Conservation (phyloP, 2,888 invertebrate genomes). For the Griposia aprilina region DNA sequence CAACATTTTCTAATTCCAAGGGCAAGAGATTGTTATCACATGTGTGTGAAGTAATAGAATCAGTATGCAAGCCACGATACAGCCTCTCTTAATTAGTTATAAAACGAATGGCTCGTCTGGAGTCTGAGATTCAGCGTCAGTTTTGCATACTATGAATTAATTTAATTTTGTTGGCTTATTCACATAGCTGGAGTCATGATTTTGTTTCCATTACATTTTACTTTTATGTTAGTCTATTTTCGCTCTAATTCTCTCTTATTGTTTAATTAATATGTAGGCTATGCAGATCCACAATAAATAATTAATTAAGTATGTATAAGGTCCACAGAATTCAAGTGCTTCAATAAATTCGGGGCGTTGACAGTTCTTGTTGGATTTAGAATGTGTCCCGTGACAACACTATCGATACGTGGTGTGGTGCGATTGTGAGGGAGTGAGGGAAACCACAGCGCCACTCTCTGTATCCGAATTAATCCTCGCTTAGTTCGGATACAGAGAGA, state of each 20-base stretch:
- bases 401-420: not conserved
- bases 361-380: conserved; percentile 15
- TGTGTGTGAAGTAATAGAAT: conserved; percentile 36
- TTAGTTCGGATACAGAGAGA: conserved; percentile 12
- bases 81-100: conserved; percentile 53
- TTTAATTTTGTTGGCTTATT: conserved; percentile 41
- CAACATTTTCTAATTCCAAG: conserved; percentile 28
- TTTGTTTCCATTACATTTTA: conserved; percentile 28
- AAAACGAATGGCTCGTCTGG: conserved; percentile 48
- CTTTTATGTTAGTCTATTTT: not conserved
- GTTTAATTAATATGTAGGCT: not conserved
- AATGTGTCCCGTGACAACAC: not conserved
- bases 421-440: conserved; percentile 12
- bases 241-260: not conserved
- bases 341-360: not conserved
- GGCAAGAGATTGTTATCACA: conserved; percentile 35
- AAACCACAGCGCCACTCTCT: conserved; percentile 24
- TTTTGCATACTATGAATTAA: conserved; percentile 57
- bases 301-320: not conserved
- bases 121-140: conserved; percentile 33
- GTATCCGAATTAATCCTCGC: not conserved
- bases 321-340: not conserved
- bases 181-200: conserved; percentile 10
- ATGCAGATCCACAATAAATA: not conserved
- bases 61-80: conserved; percentile 43